phyloP scores from a whole-genome alignment of 2,113 vertebrate species.

The Scalopus aquaticus region DNA sequence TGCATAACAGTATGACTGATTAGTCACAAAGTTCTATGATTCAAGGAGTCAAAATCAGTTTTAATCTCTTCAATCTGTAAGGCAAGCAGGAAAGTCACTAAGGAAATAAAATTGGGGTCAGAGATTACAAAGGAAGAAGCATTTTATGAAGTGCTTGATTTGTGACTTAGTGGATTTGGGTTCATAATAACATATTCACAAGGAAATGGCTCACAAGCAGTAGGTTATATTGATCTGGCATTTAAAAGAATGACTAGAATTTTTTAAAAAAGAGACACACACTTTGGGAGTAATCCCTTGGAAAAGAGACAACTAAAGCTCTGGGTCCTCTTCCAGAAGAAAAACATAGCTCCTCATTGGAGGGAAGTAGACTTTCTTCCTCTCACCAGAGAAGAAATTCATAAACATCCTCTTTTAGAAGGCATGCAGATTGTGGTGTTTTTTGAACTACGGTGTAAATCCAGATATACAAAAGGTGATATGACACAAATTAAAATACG shows the following conservation, averaged over 20 bases:
- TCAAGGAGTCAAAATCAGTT: not conserved
- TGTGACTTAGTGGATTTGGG: not conserved
- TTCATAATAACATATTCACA: conserved; percentile 7
- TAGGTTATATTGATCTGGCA: not conserved
- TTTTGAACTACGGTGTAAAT: not conserved
- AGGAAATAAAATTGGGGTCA: not conserved
- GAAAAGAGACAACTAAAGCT: not conserved
- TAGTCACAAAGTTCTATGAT: not conserved
- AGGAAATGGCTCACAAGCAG: not conserved
- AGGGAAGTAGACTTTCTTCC: not conserved
- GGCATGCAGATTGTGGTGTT: not conserved
- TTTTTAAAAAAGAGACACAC: not conserved
- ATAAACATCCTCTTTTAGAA: not conserved
- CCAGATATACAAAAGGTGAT: not conserved
- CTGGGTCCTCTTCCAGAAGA: not conserved
- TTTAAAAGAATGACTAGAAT: not conserved
- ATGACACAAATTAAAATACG: not conserved
- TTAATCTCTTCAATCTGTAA: not conserved
- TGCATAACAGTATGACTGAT: not conserved
- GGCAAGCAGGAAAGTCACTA: conserved; percentile 3
- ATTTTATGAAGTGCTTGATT: not conserved
- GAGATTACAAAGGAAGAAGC: not conserved
- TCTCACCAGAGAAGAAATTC: not conserved
- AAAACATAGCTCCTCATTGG: not conserved
- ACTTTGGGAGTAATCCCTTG: not conserved